phyloP scores from a whole-genome alignment of 2,113 vertebrate genomes.

The Delphinus delphis region DNA sequence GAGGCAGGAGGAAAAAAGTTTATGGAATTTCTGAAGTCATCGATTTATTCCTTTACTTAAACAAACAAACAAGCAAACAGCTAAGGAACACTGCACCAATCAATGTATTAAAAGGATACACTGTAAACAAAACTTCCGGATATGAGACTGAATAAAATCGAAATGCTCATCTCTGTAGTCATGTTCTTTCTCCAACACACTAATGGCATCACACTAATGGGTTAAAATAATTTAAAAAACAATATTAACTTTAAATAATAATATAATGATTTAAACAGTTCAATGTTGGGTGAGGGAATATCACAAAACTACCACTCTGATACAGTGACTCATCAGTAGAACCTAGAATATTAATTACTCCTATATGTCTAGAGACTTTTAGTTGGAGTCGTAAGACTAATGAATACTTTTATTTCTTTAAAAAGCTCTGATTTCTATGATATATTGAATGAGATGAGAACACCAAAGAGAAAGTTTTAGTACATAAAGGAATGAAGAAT shows the following conservation, averaged over 20 bases:
- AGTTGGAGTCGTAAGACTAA: neutral
- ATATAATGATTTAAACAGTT: neutral
- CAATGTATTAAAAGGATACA: conserved; percentile 93
- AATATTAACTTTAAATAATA: conserved; percentile 41
- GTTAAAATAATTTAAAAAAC: conserved; percentile 55
- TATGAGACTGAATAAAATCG: conserved; percentile 97
- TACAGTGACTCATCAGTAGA: neutral
- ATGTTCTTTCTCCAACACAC: conserved; percentile 97
- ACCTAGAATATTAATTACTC: neutral
- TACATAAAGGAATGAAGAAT: neutral
- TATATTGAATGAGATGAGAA: neutral
- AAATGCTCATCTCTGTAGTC: conserved; percentile 99
- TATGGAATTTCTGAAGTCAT: neutral
- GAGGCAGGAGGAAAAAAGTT: neutral
- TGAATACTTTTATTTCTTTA: neutral
- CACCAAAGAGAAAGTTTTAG: neutral
- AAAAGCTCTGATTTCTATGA: neutral
- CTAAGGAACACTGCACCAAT: neutral
- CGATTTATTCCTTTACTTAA: neutral
- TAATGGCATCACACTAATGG: conserved; percentile 96
- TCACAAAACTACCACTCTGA: neutral
- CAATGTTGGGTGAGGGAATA: neutral
- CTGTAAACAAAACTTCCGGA: conserved; percentile 96
- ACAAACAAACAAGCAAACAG: neutral
- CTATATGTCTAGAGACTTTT: neutral